Conservation (phyloP, 2,797 vertebrate genomes). For the Aquila chrysaetos region DNA sequence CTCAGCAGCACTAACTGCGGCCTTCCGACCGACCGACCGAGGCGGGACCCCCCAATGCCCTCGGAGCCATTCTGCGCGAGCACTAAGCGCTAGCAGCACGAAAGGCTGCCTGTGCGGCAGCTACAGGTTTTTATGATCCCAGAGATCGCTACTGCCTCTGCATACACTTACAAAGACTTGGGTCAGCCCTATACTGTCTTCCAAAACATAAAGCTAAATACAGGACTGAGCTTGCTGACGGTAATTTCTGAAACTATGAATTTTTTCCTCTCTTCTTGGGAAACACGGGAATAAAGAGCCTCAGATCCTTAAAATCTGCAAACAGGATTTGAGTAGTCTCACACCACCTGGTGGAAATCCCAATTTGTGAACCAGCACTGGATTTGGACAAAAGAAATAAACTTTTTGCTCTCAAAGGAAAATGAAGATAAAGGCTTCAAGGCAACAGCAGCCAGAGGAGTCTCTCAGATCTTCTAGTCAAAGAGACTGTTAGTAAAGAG, state of each 20-base stretch:
- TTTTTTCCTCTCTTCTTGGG: background rate
- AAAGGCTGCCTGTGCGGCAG: background rate
- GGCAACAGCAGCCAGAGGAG: background rate
- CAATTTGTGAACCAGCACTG: background rate
- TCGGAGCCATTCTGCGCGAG: too few relatives aligned
- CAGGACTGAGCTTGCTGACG: background rate
- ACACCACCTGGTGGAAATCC: background rate
- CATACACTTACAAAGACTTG: too few relatives aligned
- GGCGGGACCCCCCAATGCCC: background rate
- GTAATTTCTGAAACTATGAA: background rate
- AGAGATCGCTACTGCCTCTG: background rate
- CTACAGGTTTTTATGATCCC: accelerated
- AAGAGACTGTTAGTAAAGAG: background rate
- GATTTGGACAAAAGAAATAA: background rate
- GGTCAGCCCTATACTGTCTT: accelerated
- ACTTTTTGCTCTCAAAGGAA: too few relatives aligned
- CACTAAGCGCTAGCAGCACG: background rate
- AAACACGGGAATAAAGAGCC: background rate
- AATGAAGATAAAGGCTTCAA: background rate
- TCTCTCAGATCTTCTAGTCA: background rate
- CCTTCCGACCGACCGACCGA: too few relatives aligned
- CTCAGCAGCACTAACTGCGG: too few relatives aligned
- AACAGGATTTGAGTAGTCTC: accelerated
- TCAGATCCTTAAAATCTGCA: background rate
- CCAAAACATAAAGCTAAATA: background rate